phyloP scores from a whole-genome alignment of 2,113 vertebrate genomes.

The Pseudopodoces humilis region DNA sequence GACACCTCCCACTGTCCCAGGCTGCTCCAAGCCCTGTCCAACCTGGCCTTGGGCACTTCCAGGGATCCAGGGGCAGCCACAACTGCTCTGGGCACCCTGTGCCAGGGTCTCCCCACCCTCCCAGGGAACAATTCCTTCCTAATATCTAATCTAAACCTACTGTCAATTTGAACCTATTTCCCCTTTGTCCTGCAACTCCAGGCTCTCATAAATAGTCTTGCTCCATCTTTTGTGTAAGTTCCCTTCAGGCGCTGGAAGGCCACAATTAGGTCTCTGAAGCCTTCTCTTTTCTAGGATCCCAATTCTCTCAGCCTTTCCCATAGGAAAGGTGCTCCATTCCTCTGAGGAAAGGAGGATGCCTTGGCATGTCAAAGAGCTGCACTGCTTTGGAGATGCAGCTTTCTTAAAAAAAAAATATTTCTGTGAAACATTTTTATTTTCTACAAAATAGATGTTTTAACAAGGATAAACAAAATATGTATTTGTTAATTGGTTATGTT shows the following conservation, averaged over 20 bases:
- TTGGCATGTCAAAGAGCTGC: neutral
- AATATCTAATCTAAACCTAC: neutral
- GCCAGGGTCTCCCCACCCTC: accelerated
- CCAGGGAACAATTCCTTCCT: neutral
- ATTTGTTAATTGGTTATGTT: neutral
- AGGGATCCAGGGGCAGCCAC: neutral
- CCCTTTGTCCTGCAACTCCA: neutral
- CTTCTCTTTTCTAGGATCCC: neutral
- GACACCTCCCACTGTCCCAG: neutral
- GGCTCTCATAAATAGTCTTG: neutral
- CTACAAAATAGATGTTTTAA: neutral
- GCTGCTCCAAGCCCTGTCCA: neutral
- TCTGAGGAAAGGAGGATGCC: neutral
- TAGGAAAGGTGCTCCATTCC: neutral
- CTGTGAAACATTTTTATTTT: neutral
- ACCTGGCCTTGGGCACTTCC: neutral
- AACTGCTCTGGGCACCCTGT: neutral
- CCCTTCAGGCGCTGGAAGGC: neutral
- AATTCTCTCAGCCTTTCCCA: neutral
- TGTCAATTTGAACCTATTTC: neutral
- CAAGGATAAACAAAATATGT: neutral
- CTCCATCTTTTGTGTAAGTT: neutral
- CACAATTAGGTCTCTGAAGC: neutral
- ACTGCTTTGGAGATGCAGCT: neutral
- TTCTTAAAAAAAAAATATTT: neutral